A percentile compares a stretch with the other conserved stretches of the same genome.
These are phyloP conservation scores for Oligia strigilis DNA, from an alignment of 2,888 invertebrate genomes.

Conservation along the genomic window DNA sequence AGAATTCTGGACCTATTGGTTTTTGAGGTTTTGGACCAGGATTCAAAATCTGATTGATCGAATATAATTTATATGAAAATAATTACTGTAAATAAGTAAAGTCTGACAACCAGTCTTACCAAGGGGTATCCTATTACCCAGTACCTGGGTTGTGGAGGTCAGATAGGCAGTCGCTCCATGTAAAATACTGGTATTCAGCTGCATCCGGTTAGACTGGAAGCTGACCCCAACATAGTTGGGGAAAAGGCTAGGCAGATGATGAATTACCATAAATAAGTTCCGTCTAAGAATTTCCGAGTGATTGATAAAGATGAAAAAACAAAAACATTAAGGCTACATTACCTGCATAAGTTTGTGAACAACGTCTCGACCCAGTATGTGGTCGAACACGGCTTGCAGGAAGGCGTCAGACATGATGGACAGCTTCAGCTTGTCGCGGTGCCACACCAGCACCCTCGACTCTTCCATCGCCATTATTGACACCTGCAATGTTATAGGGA, in stretches of 20 bases:
- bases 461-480: conserved; percentile 97
- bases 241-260: too few species aligned
- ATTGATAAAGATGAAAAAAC: neutral
- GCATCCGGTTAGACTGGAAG: too few species aligned
- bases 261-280: neutral
- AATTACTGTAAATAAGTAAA: neutral
- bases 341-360: conserved; percentile 97
- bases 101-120: too few species aligned
- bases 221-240: too few species aligned
- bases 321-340: neutral
- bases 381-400: conserved; percentile 96
- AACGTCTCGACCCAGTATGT: conserved; percentile 95
- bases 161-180: too few species aligned
- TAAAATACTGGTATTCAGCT: too few species aligned
- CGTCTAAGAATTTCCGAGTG: neutral
- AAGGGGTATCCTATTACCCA: too few species aligned
- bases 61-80: neutral
- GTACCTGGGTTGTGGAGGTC: too few species aligned
- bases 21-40: neutral
- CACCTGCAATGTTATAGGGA: conserved; percentile 89
- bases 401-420: conserved; percentile 96
- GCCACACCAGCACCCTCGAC: conserved; percentile 95
- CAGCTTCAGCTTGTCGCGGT: conserved; percentile 95
- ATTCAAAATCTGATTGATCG: neutral
- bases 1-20: neutral